phyloP scores from a whole-genome alignment of 2,797 vertebrate genomes.

The Micromesistius poutassou region DNA sequence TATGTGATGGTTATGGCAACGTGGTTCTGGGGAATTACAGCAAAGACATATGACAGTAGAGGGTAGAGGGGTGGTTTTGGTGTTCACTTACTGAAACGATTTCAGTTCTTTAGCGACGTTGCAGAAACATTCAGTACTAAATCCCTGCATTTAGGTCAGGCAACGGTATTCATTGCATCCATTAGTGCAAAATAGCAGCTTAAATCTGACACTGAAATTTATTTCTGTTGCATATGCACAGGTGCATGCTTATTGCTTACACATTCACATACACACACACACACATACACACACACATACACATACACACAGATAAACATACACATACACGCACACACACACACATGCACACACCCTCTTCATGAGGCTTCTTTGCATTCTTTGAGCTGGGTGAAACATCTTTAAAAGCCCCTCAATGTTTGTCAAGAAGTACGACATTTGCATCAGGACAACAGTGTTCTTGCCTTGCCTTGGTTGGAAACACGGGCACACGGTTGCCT shows the following conservation, averaged over 20 bases:
- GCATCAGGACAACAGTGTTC: neutral
- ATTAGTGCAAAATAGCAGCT: neutral
- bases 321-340: conserved; percentile 12
- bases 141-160: conserved; percentile 1
- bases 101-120: neutral
- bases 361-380: neutral
- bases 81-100: neutral
- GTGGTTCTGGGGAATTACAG: neutral
- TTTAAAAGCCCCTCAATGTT: neutral
- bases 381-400: neutral
- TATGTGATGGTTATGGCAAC: neutral
- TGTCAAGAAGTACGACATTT: neutral
- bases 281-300: conserved; percentile 1
- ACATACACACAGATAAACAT: neutral
- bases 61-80: neutral
- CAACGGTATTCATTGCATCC: neutral
- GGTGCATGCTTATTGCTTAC: neutral
- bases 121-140: conserved; percentile 1
- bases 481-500: neutral
- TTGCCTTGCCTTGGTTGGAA: neutral
- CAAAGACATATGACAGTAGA: neutral
- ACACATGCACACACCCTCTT: neutral
- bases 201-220: neutral
- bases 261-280: neutral
- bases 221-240: conserved; percentile 2